Conservation (phyloP, 2,888 invertebrate species). For the Meiosimyza decipiens region DNA sequence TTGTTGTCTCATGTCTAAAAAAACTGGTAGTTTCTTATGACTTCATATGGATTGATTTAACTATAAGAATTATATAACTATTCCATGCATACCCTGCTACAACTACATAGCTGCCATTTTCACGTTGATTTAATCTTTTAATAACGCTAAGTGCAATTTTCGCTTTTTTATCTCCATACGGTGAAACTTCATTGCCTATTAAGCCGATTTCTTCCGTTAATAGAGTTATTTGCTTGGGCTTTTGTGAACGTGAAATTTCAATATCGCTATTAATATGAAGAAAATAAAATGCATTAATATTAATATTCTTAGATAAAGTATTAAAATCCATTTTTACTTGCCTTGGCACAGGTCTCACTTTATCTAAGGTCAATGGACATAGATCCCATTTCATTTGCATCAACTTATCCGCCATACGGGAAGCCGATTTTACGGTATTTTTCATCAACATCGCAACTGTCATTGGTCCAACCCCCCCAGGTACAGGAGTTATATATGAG, state of each 20-base stretch:
- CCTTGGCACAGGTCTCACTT: slow-evolving; percentile 85
- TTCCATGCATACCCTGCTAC: slow-evolving; percentile 84
- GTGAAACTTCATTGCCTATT: slow-evolving; percentile 81
- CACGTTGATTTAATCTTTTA: slow-evolving; percentile 76
- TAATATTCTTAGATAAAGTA: slow-evolving; percentile 9
- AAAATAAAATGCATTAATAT: not conserved
- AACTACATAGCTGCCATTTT: slow-evolving; percentile 91
- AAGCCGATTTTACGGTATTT: slow-evolving; percentile 90
- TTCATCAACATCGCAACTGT: slow-evolving; percentile 98
- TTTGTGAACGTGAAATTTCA: slow-evolving; percentile 86
- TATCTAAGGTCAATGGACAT: slow-evolving; percentile 73
- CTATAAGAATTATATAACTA: not conserved
- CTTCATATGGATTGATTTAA: too few species aligned
- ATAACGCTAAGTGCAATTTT: slow-evolving; percentile 88
- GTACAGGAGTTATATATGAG: slow-evolving; percentile 92
- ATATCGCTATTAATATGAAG: slow-evolving; percentile 78
- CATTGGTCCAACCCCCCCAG: slow-evolving; percentile 99
- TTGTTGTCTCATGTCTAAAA: too few species aligned
- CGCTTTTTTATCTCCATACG: slow-evolving; percentile 94
- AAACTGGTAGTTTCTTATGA: too few species aligned
- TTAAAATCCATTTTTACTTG: slow-evolving; percentile 58
- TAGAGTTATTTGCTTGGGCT: slow-evolving; percentile 82
- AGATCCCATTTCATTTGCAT: slow-evolving; percentile 76
- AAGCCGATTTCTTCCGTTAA: slow-evolving; percentile 89
- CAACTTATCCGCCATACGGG: slow-evolving; percentile 71